phyloP scores from a whole-genome alignment of 1,140 invertebrate species.

The Anadara kagoshimensis region DNA sequence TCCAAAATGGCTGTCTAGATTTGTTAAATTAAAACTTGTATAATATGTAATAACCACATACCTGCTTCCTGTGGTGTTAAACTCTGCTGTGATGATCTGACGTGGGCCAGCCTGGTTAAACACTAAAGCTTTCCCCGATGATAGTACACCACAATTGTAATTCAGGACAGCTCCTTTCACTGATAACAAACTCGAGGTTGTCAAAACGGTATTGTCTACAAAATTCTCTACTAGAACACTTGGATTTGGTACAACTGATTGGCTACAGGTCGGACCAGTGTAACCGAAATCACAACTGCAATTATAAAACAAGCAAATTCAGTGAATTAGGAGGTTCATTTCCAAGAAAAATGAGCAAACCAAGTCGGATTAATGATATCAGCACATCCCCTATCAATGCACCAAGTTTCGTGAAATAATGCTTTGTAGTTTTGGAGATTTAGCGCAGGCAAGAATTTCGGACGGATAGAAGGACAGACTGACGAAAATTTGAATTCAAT shows the following conservation, averaged over 20 bases:
- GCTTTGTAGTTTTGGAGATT: too few species aligned
- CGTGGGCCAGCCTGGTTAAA: constrained; percentile 71
- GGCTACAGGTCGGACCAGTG: constrained; percentile 66
- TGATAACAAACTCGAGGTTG: constrained; percentile 38
- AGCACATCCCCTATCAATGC: too few species aligned
- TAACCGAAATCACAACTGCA: constrained; percentile 75
- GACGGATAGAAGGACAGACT: too few species aligned
- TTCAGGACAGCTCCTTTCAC: constrained; percentile 63
- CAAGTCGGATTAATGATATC: too few species aligned
- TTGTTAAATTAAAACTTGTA: background rate
- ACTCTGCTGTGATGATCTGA: constrained; percentile 69
- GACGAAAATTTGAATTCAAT: too few species aligned
- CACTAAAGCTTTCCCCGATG: constrained; percentile 73
- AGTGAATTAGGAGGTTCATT: too few species aligned
- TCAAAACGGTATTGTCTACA: constrained; percentile 45
- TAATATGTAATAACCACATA: constrained; percentile 11
- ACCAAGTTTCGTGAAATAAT: too few species aligned
- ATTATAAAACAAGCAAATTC: constrained; percentile 15
- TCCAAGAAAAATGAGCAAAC: too few species aligned
- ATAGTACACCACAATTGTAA: constrained; percentile 73
- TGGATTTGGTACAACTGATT: constrained; percentile 59
- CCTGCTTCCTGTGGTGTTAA: constrained; percentile 72
- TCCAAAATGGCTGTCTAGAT: background rate
- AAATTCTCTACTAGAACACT: constrained; percentile 71
- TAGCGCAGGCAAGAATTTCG: too few species aligned